Percentiles rank a stretch among this genome's conserved stretches.
Evolutionary conservation across 1,140 invertebrate species (phyloP).

Genomic region (Cotesia vestalis): DNA sequence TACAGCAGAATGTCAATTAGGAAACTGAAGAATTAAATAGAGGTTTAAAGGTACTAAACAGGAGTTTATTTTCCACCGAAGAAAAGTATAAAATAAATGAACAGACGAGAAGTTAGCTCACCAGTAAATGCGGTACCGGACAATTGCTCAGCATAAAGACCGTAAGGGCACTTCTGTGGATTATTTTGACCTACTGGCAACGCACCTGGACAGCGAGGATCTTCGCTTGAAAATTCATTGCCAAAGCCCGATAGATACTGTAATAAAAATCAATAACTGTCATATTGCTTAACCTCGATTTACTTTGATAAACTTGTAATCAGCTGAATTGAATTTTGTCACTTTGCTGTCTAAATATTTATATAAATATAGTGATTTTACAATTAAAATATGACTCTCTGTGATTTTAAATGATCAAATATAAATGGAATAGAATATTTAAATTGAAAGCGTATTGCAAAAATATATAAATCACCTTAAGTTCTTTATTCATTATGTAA

Average conservation of each 20-base stretch:
- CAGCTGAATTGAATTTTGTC: too few relatives aligned
- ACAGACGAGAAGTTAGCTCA: constrained; percentile 46
- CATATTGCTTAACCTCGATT: neutral
- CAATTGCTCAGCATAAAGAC: constrained; percentile 95
- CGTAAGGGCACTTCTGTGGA: constrained; percentile 93
- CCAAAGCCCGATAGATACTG: constrained; percentile 94
- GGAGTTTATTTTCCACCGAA: neutral
- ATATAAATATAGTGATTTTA: too few relatives aligned
- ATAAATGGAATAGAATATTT: neutral
- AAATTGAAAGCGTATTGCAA: neutral
- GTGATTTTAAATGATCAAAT: too few relatives aligned
- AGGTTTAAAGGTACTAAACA: neutral
- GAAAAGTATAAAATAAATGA: constrained; percentile 9
- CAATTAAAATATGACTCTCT: too few relatives aligned
- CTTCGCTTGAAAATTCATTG: constrained; percentile 91
- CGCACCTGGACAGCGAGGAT: constrained; percentile 84
- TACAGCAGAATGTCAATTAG: neutral
- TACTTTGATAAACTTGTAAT: too few relatives aligned
- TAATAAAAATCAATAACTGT: constrained; percentile 17
- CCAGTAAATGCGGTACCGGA: constrained; percentile 95
- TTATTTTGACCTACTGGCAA: constrained; percentile 89
- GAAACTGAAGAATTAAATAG: neutral
- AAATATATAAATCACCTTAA: neutral
- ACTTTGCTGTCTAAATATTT: too few relatives aligned
- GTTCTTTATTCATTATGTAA: too few relatives aligned